These are phyloP conservation scores for Dipodomys ordii DNA, from an alignment of 2,113 vertebrate genomes.

Conservation along the genomic window DNA sequence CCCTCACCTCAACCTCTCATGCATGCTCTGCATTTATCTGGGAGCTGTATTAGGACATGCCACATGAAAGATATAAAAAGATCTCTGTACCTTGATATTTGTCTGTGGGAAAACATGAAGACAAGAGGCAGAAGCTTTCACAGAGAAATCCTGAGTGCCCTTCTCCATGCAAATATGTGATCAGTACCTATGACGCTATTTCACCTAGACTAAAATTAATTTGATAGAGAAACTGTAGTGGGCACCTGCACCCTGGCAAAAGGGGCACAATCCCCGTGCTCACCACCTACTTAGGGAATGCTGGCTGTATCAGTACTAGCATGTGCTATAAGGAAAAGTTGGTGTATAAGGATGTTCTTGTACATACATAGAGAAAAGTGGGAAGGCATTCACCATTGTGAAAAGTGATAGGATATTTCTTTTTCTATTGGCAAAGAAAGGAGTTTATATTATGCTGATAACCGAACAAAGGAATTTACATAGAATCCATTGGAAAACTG, in stretches of 20 bases:
- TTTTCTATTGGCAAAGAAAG: background rate
- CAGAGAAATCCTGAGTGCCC: background rate
- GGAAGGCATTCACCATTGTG: background rate
- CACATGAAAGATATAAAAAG: background rate
- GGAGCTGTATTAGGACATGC: background rate
- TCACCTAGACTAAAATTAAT: background rate
- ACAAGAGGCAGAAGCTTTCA: background rate
- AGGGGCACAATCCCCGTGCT: no score
- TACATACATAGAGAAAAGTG: background rate
- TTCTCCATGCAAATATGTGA: background rate
- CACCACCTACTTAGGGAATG: background rate
- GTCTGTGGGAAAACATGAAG: background rate
- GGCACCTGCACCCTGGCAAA: background rate
- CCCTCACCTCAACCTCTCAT: background rate
- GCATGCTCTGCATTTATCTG: background rate
- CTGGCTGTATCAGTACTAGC: background rate
- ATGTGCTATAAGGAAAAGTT: background rate
- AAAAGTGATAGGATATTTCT: background rate
- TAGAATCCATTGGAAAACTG: background rate
- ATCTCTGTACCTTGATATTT: background rate
- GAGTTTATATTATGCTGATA: background rate
- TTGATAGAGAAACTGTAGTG: background rate
- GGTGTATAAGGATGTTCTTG: background rate
- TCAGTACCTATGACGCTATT: rapidly evolving
- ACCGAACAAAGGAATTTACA: background rate